Conservation (phyloP, 1,140 invertebrate species). For the Psilanteris sp. region DNA sequence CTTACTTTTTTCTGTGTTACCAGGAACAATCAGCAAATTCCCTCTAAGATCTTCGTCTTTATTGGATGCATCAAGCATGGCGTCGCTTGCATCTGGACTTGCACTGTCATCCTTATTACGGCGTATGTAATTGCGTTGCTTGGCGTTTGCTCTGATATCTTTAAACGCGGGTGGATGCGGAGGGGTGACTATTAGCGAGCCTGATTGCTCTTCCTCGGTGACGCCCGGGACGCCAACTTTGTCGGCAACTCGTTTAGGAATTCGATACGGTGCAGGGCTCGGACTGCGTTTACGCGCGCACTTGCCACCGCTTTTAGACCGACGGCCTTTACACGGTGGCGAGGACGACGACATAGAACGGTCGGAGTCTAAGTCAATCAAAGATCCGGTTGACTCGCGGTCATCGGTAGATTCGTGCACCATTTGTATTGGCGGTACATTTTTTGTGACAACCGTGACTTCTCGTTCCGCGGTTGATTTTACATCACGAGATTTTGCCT, state of each 20-base stretch:
- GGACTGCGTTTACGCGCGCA: constrained; percentile 72
- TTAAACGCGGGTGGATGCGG: constrained; percentile 81
- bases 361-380: too few species aligned
- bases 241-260: constrained; percentile 71
- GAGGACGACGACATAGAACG: constrained; percentile 28
- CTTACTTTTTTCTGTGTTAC: constrained; percentile 75
- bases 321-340: constrained; percentile 67
- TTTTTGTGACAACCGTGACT: too few species aligned
- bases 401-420: constrained; percentile 10
- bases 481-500: too few species aligned
- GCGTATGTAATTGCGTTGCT: constrained; percentile 83
- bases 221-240: constrained; percentile 72
- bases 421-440: too few species aligned
- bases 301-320: constrained; percentile 71
- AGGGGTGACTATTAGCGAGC: constrained; percentile 76
- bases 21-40: constrained; percentile 64
- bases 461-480: too few species aligned
- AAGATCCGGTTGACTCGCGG: too few species aligned
- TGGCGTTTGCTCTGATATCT: constrained; percentile 82
- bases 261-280: constrained; percentile 72
- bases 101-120: constrained; percentile 81
- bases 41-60: constrained; percentile 78
- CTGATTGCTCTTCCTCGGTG: constrained; percentile 78
- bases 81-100: constrained; percentile 75
- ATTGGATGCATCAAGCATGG: constrained; percentile 68